These are phyloP conservation scores for Amia ocellicauda DNA, from an alignment of 2,113 vertebrate genomes.

Conservation along the genomic window DNA sequence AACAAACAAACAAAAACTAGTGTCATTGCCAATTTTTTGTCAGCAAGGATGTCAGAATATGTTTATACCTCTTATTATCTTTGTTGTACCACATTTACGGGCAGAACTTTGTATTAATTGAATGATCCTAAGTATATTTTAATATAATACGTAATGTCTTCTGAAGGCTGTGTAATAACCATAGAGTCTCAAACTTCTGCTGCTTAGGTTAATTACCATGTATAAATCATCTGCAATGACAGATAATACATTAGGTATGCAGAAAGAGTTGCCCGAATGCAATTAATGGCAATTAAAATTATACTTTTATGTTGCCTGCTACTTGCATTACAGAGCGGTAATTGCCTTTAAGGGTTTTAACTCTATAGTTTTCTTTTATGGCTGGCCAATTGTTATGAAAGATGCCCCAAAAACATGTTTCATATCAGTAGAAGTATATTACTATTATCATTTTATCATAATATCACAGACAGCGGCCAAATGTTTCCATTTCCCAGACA, in stretches of 20 bases:
- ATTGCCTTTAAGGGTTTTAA: conserved; percentile 78
- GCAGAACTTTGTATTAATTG: no score
- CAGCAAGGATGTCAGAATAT: no score
- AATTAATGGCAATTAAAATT: conserved; percentile 90
- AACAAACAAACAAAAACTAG: no score
- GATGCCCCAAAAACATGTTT: conserved; percentile 77
- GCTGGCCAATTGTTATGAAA: conserved; percentile 81
- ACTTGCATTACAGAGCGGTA: conserved; percentile 75
- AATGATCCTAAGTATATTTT: no score
- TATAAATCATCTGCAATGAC: conserved; percentile 73
- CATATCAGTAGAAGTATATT: conserved; percentile 60
- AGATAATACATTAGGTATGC: conserved; percentile 77
- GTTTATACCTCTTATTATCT: no score
- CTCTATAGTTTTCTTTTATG: conserved; percentile 77
- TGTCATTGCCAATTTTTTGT: no score
- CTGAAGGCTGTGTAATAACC: conserved; percentile 20
- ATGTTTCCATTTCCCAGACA: not conserved
- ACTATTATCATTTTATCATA: conserved; percentile 16
- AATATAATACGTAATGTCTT: conserved; percentile 1
- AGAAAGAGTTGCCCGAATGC: conserved; percentile 77
- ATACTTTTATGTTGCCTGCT: conserved; percentile 79
- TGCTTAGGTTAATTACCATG: conserved; percentile 76
- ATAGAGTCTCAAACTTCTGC: conserved; percentile 61
- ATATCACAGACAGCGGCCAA: conserved; percentile 11
- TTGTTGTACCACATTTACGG: no score